Percentiles rank a stretch among this genome's conserved stretches.
Conservation (phyloP, 2,888 invertebrate genomes). For the Ochropleura leucogaster region DNA sequence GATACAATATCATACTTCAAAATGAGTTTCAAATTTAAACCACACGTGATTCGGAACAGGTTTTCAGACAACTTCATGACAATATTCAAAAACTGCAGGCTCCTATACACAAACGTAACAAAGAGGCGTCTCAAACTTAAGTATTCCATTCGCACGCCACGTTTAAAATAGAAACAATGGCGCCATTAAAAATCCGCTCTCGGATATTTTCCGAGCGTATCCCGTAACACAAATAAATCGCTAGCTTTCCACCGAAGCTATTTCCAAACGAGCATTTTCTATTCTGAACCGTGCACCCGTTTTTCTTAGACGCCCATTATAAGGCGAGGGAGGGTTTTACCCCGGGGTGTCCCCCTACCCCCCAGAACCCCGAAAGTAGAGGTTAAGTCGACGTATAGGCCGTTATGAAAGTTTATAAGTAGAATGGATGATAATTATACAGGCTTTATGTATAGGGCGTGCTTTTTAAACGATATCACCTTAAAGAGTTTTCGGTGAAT, state of each 20-base stretch:
- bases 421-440: constrained; percentile 90
- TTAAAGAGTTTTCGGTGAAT: constrained; percentile 79
- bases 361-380: constrained; percentile 84
- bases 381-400: constrained; percentile 90
- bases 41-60: not conserved
- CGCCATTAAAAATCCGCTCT: constrained; percentile 90
- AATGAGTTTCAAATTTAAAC: not conserved
- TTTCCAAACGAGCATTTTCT: constrained; percentile 90
- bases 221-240: constrained; percentile 90
- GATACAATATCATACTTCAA: not conserved
- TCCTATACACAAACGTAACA: constrained; percentile 48
- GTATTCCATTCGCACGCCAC: constrained; percentile 89
- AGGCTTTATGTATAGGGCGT: constrained; percentile 86
- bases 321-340: constrained; percentile 80
- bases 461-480: constrained; percentile 86
- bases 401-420: constrained; percentile 91
- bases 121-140: constrained; percentile 75
- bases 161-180: constrained; percentile 90
- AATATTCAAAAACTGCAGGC: constrained; percentile 53
- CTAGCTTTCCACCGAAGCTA: constrained; percentile 90
- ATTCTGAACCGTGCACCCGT: constrained; percentile 90
- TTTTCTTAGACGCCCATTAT: constrained; percentile 90
- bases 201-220: constrained; percentile 89
- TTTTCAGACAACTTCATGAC: constrained; percentile 18
- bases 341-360: constrained; percentile 65